Conservation (phyloP, 2,888 invertebrate species). For the Aradus depressus region DNA sequence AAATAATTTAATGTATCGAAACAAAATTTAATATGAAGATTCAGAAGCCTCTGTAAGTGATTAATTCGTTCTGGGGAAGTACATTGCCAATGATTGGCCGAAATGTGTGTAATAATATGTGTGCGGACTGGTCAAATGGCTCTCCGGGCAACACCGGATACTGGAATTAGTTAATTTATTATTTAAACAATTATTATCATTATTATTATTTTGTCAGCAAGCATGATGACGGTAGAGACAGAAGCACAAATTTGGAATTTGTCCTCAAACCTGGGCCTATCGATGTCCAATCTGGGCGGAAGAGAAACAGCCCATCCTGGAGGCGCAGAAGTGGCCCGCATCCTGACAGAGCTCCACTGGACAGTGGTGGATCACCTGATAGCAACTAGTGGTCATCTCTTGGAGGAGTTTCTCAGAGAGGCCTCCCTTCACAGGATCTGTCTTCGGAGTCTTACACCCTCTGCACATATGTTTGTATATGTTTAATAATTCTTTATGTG, state of each 20-base stretch:
- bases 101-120: no score
- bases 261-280: slow-evolving; percentile 7
- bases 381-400: slow-evolving; percentile 9
- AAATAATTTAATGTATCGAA: no score
- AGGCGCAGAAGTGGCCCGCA: background rate
- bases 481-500: no score
- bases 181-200: no score
- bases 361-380: slow-evolving; percentile 19
- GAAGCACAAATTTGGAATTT: slow-evolving; percentile 14
- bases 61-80: no score
- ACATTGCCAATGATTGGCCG: no score
- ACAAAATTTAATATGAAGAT: no score
- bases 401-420: slow-evolving; percentile 13
- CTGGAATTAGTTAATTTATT: no score
- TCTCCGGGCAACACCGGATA: no score
- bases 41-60: no score
- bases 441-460: slow-evolving; percentile 17
- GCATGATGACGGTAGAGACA: slow-evolving; percentile 7
- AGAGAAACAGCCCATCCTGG: background rate
- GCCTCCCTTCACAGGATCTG: slow-evolving; percentile 21
- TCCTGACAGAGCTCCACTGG: slow-evolving; percentile 23
- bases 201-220: slow-evolving; percentile 11
- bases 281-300: background rate
- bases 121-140: no score
- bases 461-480: no score